Percentiles rank a stretch among this genome's conserved stretches.
Evolutionary conservation across 2,113 vertebrate species (phyloP).

Genomic region (Silurus asotus): DNA sequence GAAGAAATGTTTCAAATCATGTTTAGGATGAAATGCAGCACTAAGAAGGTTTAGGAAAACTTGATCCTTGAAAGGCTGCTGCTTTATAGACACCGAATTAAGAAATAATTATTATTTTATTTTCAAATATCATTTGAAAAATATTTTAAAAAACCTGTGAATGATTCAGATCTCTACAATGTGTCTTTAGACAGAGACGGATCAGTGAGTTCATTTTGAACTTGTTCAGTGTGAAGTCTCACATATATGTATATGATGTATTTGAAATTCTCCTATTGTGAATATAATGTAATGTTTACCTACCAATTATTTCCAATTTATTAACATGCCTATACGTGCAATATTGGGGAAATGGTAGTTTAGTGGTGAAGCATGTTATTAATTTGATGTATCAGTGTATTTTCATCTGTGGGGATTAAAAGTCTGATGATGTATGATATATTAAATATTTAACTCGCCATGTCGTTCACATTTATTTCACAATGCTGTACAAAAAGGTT

Average conservation of each 20-base stretch:
- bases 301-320: slow-evolving; percentile 19
- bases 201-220: not conserved
- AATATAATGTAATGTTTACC: not conserved
- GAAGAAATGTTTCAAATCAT: not conserved
- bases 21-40: not conserved
- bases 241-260: not conserved
- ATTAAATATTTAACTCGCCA: not conserved
- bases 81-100: not conserved
- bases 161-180: not conserved
- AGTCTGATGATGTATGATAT: not conserved
- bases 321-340: slow-evolving; percentile 54
- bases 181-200: not conserved
- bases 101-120: too few species aligned
- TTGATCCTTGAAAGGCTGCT: not conserved
- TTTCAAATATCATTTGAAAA: too few species aligned
- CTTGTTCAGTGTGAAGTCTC: not conserved
- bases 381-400: not conserved
- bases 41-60: not conserved
- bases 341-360: slow-evolving; percentile 35
- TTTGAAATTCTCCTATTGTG: slow-evolving; percentile 1
- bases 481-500: not conserved
- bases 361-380: slow-evolving; percentile 19
- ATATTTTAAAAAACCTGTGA: too few species aligned
- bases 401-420: not conserved
- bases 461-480: not conserved